Base-by-base conservation (phyloP, 2,888 invertebrate genomes). In the Listrodromus nycthemerus region DNA sequence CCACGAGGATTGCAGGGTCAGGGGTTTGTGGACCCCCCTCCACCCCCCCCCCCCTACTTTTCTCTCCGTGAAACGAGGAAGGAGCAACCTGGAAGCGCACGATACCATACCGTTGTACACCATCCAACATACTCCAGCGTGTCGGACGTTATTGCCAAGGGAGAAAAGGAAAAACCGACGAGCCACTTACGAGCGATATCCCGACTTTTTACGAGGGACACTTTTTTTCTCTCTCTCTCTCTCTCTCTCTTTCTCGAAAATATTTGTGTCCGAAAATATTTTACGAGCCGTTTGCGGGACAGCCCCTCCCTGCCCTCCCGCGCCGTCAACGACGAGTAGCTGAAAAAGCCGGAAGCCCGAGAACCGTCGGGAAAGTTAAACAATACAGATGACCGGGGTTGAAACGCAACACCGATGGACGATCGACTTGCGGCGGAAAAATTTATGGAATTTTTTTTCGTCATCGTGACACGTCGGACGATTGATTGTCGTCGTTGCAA, bases 141-240 rank as follows among this genome's bases (percentile, higher is more conserved):
- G 69, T 65, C 24, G 63, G 69, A 76, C 48, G 77, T 24, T 58
- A 71, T 27, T 58, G 27, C 65, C 45, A 16, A 67, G 33, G 48
- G 33, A 58, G 37, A 65, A 24, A 41, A 50, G 41, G 21, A 41
- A 55, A 52, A 65, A 65, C 76, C 65, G 73, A 74, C 65, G 76
- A 74, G 75, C 85, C 82, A 85, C 85, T 85, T 85, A 85, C 82
- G 84, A 81, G 82, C 82, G 83, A 82, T 85, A 84, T 85, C 71
- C 67, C 71, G 58, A 81, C 63, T 81, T 86, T 86, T 86, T 86
- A 85, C 80, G 85, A 86, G 61, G 41, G 81, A 79, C 81, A 86
- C 79, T 82, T 83, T 30, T 61, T n/a, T n/a, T n/a, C n/a, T n/a
- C n/a, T n/a, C n/a, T n/a, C n/a, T n/a, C n/a, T n/a, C n/a, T n/a